Evolutionary conservation across 2,797 vertebrate species (phyloP), one percentile per base, ranked within the genome.

Genomic region (Malacoraja senta): DNA sequence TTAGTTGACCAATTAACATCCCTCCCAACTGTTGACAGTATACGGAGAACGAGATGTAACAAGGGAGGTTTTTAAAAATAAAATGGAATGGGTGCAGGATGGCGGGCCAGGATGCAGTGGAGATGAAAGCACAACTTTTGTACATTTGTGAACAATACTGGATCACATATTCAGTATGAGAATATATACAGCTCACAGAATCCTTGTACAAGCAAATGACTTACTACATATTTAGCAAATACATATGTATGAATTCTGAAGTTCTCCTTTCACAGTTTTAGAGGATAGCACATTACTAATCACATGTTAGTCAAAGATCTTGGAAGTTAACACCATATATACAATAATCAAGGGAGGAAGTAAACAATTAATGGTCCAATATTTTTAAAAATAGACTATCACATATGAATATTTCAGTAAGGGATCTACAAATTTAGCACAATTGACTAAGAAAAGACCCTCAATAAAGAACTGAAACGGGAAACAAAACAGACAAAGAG

Each of bases 211-310:
- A 72, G 44, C 68, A 58, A 76, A 72, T 68, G 44, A 72, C 68
- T 92, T 76, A 92, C 71, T 53, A 58, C 21, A 76, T 71, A 92
- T n/a, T 92, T 76, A 92, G 90, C 38, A 76, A 92, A n/a, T 76
- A 92, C 68, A 71, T 24, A n/a, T 92, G 71, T 38, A 92, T 92
- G 90, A 76, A 91, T 74, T 91, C 90, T 74, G 35, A 35, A 74
- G 26, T 38, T 26, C 35, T 12, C 38, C 90, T 53, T 53, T 76
- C 35, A 92, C 13, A 24, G 90, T 92, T 92, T 74, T 71, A 76
- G 90, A 92, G 38, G 72, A 76, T 92, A 74, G 90, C 24, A 92
- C 71, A 92, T 92, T 76, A 92, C 71, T 74, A 44, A 76, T 92
- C 53, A 76, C 44, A 35, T 17, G 1, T 84, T 26, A 53, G 81